Evolutionary conservation across 1,140 invertebrate species (phyloP).

Genomic region (Drosophila teissieri): DNA sequence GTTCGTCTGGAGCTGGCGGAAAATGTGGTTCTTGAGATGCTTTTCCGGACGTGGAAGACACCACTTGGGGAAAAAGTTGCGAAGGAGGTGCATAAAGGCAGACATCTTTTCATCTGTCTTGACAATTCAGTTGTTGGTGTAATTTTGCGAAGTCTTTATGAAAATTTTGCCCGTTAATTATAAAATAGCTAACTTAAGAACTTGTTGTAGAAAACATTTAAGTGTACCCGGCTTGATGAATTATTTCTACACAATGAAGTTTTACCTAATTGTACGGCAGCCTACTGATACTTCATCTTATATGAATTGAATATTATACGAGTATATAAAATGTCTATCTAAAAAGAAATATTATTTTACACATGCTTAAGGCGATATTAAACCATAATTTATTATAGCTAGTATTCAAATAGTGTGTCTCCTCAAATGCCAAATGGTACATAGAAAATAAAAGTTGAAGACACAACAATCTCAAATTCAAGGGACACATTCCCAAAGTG

Average conservation of each 20-base stretch:
- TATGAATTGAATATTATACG: too few relatives aligned
- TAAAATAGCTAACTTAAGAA: not conserved
- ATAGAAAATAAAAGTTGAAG: slow-evolving; percentile 2
- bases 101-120: not conserved
- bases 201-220: not conserved
- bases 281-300: not conserved
- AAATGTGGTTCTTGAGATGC: not conserved
- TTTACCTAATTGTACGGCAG: not conserved
- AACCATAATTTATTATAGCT: too few relatives aligned
- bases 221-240: not conserved
- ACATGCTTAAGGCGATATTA: too few relatives aligned
- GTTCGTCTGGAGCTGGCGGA: not conserved
- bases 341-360: too few relatives aligned
- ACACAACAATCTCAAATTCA: not conserved
- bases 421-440: too few relatives aligned
- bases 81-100: not conserved
- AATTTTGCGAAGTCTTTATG: not conserved
- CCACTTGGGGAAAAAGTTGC: slow-evolving; percentile 1
- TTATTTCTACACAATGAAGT: not conserved
- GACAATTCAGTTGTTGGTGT: not conserved
- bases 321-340: too few relatives aligned
- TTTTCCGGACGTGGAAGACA: not conserved
- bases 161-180: not conserved
- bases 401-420: too few relatives aligned
- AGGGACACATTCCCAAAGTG: slow-evolving; percentile 17